Evolutionary conservation across 2,888 invertebrate genomes (phyloP), one percentile per base, ranked within the genome.

Genomic region (Aporophyla lueneburgensis): DNA sequence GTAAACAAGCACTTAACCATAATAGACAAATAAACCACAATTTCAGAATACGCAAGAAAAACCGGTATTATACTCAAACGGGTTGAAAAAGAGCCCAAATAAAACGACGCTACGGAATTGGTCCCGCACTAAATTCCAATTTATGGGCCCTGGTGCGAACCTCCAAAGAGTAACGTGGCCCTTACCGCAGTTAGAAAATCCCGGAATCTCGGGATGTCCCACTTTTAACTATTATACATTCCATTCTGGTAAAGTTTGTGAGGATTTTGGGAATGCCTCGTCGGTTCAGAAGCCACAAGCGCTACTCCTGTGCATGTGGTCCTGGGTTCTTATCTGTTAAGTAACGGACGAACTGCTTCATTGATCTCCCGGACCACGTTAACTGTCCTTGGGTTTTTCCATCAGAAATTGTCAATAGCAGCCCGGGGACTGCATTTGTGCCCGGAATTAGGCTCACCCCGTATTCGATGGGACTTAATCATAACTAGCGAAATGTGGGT

Each of bases 121-220:
- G 74, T 63, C 65, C 76, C 72, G 66, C 77, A 75, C 82, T 87
- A 79, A 87, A 87, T 81, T 83, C 75, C 76, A 79, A 87, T 87
- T 87, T 86, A 86, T 79, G 65, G 74, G 65, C 66, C 74, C 54
- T 66, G n/a, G 62, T 85, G n/a, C 54, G 67, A 54, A 73, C 73
- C 69, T 78, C 74, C 56, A 66, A 73, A 78, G 14, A 66, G 68
- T 73, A 58, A 58, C 68, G 56, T 27, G 21, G 59, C 69, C 9
- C 33, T 80, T 12, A 24, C 59, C 46, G 65, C 14, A 19, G 53
- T 54, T 67, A 43, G 14, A n/a, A 24, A 65, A 56, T 71, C 71
- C 75, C 71, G 66, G 71, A 3, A 40, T 77, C 33, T 59, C 76
- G 70, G 80, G 56, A 69, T 62, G 2, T 71, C 10, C 21, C 16